A percentile compares a stretch with the other conserved stretches of the same genome.
These are phyloP conservation scores for Sipha flava DNA, from an alignment of 1,140 invertebrate species.

Conservation along the genomic window DNA sequence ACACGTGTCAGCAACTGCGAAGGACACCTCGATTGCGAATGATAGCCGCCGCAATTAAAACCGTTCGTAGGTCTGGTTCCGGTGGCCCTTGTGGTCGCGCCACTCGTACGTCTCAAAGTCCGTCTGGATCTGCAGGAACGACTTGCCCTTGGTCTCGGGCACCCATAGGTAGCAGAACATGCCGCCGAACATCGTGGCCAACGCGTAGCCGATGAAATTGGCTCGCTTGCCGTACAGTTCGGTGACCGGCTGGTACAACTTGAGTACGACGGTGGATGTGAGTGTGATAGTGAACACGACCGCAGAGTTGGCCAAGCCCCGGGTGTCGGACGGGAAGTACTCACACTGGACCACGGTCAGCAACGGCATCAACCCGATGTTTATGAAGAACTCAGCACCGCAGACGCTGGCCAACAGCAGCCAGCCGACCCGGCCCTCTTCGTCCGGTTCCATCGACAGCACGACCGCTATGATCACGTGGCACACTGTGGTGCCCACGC, in stretches of 20 bases:
- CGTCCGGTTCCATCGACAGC: neutral
- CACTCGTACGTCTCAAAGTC: conserved; percentile 45
- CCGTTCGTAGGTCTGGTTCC: neutral
- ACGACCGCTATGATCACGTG: conserved; percentile 38
- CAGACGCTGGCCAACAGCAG: conserved; percentile 6
- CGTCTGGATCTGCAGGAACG: conserved; percentile 70
- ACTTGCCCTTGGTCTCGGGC: conserved; percentile 88
- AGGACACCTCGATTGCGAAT: too few relatives aligned
- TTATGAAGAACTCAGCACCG: conserved; percentile 19
- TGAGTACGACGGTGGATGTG: conserved; percentile 41
- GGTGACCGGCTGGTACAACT: conserved; percentile 49
- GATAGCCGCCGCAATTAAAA: neutral
- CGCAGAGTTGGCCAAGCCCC: conserved; percentile 45
- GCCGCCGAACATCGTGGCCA: conserved; percentile 60
- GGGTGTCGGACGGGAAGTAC: conserved; percentile 43
- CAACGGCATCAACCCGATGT: conserved; percentile 35
- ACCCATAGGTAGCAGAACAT: conserved; percentile 66
- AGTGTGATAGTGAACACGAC: conserved; percentile 44
- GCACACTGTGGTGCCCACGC: conserved; percentile 48
- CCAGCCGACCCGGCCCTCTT: neutral
- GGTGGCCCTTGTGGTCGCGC: conserved; percentile 47
- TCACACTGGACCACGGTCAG: conserved; percentile 36
- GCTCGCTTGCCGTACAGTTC: conserved; percentile 46
- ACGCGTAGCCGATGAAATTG: conserved; percentile 75
- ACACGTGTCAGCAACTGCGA: too few relatives aligned